These are phyloP conservation scores for Tiphia femorata DNA, from an alignment of 2,888 invertebrate species.

Conservation along the genomic window DNA sequence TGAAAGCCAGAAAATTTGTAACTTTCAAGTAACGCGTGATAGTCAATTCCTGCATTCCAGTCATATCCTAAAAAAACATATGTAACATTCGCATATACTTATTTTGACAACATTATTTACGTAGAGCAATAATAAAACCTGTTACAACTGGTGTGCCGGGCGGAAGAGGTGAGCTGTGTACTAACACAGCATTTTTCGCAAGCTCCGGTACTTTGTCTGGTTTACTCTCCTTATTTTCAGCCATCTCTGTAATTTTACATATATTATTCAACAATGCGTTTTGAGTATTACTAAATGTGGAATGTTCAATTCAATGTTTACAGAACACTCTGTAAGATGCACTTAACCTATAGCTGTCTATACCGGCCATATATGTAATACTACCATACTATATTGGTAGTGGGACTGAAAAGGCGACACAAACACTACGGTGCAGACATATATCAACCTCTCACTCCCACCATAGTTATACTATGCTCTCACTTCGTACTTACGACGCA, in stretches of 20 bases:
- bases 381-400: no score
- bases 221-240: constrained; percentile 38
- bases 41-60: constrained; percentile 91
- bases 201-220: constrained; percentile 67
- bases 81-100: neutral
- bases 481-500: no score
- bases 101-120: constrained; percentile 46
- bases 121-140: no score
- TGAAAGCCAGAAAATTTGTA: constrained; percentile 94
- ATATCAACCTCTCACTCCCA: no score
- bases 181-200: constrained; percentile 80
- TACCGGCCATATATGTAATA: no score
- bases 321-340: no score
- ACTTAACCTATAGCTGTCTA: no score
- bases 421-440: no score
- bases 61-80: constrained; percentile 81
- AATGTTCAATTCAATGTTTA: neutral
- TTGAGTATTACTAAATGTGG: neutral
- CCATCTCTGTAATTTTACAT: neutral
- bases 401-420: no score
- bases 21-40: constrained; percentile 83
- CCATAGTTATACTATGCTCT: no score
- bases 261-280: neutral
- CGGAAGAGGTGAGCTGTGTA: constrained; percentile 78
- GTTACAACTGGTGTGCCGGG: constrained; percentile 77